Percentiles rank a stretch among this genome's conserved stretches.
Evolutionary conservation across 2,888 invertebrate species (phyloP).

Genomic region (Colostygia pectinataria): DNA sequence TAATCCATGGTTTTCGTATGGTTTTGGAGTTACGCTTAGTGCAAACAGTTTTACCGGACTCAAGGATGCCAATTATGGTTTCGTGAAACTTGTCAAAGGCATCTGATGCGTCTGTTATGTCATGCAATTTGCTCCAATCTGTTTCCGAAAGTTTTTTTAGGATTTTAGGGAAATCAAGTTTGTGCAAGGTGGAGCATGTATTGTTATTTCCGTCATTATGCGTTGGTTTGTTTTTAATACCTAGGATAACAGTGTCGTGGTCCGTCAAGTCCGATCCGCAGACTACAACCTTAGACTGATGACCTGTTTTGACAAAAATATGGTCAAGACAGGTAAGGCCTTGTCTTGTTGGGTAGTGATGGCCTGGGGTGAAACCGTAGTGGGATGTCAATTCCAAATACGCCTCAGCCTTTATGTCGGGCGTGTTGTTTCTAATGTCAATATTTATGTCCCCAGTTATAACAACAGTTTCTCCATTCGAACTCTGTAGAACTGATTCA

Average conservation of each 20-base stretch:
- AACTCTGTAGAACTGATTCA: background rate
- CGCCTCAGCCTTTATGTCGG: conserved; percentile 1
- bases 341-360: conserved; percentile 1
- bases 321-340: conserved; percentile 5
- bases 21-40: too few species aligned
- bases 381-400: conserved; percentile 10
- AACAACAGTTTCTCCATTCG: background rate
- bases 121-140: too few species aligned
- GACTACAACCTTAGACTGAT: background rate
- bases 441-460: conserved; percentile 11
- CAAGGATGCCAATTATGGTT: too few species aligned
- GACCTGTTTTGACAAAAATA: background rate
- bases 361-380: conserved; percentile 9
- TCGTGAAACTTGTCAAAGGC: too few species aligned
- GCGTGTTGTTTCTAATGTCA: background rate
- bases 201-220: too few species aligned
- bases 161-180: too few species aligned
- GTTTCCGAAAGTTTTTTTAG: too few species aligned
- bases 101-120: too few species aligned
- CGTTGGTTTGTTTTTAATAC: conserved; percentile 3
- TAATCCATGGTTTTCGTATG: too few species aligned
- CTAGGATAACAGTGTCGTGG: conserved; percentile 9
- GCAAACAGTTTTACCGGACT: too few species aligned
- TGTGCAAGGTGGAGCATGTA: too few species aligned
- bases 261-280: conserved; percentile 6